Evolutionary conservation across 2,113 vertebrate species (phyloP).

Genomic region (Lepus timidus): DNA sequence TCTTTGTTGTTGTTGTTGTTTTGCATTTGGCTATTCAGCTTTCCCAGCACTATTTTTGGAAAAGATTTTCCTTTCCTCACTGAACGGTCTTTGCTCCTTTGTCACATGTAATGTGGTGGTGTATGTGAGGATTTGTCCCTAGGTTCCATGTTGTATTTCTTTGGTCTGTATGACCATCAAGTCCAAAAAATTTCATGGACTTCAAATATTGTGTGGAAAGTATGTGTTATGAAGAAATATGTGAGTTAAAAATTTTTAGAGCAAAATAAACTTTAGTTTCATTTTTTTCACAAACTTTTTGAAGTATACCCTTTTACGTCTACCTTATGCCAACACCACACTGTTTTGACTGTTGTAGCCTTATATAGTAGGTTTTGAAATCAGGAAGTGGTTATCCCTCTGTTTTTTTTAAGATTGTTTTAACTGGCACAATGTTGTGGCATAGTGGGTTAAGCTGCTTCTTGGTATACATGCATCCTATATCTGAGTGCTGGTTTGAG

Average conservation of each 20-base stretch:
- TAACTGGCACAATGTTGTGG: too few species aligned
- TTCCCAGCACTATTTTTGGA: background rate
- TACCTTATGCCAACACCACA: background rate
- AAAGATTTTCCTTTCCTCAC: background rate
- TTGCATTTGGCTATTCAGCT: background rate
- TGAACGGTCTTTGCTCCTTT: background rate
- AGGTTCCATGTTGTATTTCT: background rate
- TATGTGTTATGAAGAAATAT: too few species aligned
- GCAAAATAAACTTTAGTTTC: too few species aligned
- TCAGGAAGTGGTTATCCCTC: background rate
- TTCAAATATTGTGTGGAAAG: too few species aligned
- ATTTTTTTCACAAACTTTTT: too few species aligned
- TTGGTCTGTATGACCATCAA: too few species aligned
- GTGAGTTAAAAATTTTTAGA: too few species aligned
- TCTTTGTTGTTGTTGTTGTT: background rate
- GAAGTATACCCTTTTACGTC: background rate
- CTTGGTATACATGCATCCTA: too few species aligned
- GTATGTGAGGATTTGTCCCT: background rate
- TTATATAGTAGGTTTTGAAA: background rate
- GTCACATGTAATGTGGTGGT: background rate
- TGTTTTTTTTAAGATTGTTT: background rate
- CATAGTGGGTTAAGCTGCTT: too few species aligned
- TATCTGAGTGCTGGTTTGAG: too few species aligned
- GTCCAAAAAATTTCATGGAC: too few species aligned
- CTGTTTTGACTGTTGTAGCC: background rate